Evolutionary conservation across 2,797 vertebrate species (phyloP).

Genomic region (Telmatherina bonti): DNA sequence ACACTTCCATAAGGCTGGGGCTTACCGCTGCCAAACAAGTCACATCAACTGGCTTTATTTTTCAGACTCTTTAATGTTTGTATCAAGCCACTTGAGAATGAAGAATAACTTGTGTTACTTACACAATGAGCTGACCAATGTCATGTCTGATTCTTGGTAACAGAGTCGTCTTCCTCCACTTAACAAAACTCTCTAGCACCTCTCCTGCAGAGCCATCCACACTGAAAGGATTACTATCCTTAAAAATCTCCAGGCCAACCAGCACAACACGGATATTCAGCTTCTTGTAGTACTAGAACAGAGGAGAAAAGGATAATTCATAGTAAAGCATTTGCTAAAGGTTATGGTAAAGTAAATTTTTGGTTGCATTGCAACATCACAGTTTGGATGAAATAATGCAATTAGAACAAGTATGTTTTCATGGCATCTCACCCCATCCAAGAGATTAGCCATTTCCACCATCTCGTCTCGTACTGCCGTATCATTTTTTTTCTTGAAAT

Average conservation of each 20-base stretch:
- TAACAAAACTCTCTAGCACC: constrained; percentile 83
- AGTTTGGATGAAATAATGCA: neutral
- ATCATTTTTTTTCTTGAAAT: constrained; percentile 66
- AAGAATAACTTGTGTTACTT: constrained; percentile 43
- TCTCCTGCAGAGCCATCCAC: constrained; percentile 78
- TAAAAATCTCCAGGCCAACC: constrained; percentile 87
- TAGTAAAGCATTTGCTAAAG: fast-evolving
- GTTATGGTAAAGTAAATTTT: neutral
- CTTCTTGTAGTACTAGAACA: constrained; percentile 76
- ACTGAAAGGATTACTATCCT: constrained; percentile 78
- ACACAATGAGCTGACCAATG: constrained; percentile 88
- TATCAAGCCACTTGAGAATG: neutral
- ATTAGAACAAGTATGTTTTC: neutral
- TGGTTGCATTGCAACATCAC: neutral
- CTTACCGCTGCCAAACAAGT: constrained; percentile 77
- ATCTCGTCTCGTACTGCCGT: constrained; percentile 82
- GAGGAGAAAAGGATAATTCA: neutral
- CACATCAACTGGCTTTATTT: neutral
- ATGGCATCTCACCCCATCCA: constrained; percentile 86
- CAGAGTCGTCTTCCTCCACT: constrained; percentile 81
- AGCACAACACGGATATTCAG: constrained; percentile 89
- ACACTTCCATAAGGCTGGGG: constrained; percentile 31
- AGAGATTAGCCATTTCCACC: constrained; percentile 86
- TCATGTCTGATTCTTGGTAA: constrained; percentile 81
- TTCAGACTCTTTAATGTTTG: neutral